A percentile compares a stretch with the other conserved stretches of the same genome.
Evolutionary conservation across 2,888 invertebrate species (phyloP).

Genomic region (Selenia dentaria): DNA sequence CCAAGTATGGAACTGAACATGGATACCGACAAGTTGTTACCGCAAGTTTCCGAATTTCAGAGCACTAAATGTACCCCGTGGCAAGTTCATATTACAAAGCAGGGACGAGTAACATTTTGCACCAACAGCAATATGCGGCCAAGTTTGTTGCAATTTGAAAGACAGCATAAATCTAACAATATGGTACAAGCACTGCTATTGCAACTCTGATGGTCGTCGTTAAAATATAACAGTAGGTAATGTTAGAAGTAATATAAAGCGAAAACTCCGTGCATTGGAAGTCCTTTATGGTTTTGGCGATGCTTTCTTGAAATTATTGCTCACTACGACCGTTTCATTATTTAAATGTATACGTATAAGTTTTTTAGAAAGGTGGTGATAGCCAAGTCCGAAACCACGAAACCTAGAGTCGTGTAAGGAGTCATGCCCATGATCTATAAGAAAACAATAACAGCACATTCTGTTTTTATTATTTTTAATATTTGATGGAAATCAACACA

Average conservation of each 20-base stretch:
- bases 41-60: conserved; percentile 39
- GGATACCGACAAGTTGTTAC: conserved; percentile 38
- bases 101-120: conserved; percentile 28
- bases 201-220: conserved; percentile 18
- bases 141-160: conserved; percentile 35
- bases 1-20: conserved; percentile 39
- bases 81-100: conserved; percentile 28
- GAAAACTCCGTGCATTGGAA: conserved; percentile 6
- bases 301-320: no score
- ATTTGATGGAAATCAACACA: no score
- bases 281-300: background rate
- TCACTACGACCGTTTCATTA: no score
- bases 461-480: no score
- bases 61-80: conserved; percentile 22
- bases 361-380: no score
- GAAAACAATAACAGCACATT: no score
- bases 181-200: conserved; percentile 22
- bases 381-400: no score
- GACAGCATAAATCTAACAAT: conserved; percentile 32
- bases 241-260: conserved; percentile 20
- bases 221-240: conserved; percentile 20
- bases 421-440: no score
- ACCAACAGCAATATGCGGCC: conserved; percentile 28
- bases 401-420: no score
- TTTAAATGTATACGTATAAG: no score